phyloP scores from a whole-genome alignment of 1,140 invertebrate species.

The Laupala kohalensis region DNA sequence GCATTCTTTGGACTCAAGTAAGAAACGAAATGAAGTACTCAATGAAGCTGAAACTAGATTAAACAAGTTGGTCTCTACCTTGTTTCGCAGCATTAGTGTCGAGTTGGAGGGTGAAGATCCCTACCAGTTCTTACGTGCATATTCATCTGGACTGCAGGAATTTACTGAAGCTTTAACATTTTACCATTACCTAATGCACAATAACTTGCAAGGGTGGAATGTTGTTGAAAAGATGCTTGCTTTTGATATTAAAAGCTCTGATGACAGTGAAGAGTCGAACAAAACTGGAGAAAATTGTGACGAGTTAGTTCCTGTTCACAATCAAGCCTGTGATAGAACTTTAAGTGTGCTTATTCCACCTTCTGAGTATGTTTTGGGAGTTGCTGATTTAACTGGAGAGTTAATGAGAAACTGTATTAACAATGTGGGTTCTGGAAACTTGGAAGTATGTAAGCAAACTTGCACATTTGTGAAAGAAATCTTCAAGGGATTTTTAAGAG shows the following conservation, averaged over 20 bases:
- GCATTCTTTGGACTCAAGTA: conserved; percentile 46
- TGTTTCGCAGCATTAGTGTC: conserved; percentile 51
- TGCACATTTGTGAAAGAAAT: conserved; percentile 22
- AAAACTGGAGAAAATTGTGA: conserved; percentile 14
- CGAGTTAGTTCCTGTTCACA: conserved; percentile 15
- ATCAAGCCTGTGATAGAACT: background rate
- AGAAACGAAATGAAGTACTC: conserved; percentile 31
- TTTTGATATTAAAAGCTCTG: conserved; percentile 26
- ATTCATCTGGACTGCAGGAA: conserved; percentile 63
- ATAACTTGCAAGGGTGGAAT: conserved; percentile 30
- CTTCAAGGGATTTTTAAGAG: conserved; percentile 17
- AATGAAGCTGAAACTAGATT: conserved; percentile 51
- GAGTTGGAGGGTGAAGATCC: conserved; percentile 58
- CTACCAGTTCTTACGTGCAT: conserved; percentile 61
- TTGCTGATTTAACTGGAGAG: conserved; percentile 80
- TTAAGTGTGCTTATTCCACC: conserved; percentile 33
- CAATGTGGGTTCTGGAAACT: conserved; percentile 60
- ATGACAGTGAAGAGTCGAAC: background rate
- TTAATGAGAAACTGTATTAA: conserved; percentile 81
- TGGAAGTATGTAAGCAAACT: conserved; percentile 50
- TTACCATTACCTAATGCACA: conserved; percentile 45
- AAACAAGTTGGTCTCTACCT: conserved; percentile 39
- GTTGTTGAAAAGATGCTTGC: conserved; percentile 33
- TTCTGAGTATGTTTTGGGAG: conserved; percentile 64
- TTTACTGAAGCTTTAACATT: conserved; percentile 75